These are phyloP conservation scores for Erythrolamprus reginae DNA, from an alignment of 2,113 vertebrate species.

Conservation along the genomic window DNA sequence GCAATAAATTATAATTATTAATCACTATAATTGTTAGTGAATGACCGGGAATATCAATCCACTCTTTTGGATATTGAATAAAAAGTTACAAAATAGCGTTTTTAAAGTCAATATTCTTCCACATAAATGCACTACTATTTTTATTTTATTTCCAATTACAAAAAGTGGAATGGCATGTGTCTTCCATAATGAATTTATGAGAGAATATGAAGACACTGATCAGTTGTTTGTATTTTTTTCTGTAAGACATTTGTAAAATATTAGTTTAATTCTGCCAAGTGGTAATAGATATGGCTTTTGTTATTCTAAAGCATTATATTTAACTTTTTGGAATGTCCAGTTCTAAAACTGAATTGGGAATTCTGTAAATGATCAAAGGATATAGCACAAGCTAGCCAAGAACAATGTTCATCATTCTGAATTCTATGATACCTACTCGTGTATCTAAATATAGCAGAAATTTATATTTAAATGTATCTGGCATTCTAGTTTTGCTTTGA, in stretches of 20 bases:
- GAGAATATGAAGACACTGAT: background rate
- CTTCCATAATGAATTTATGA: conserved; percentile 22
- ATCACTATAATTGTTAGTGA: background rate
- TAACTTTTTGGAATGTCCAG: background rate
- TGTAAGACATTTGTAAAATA: background rate
- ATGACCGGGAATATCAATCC: background rate
- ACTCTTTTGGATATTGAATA: background rate
- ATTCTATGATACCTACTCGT: background rate
- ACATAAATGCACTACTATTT: conserved; percentile 1
- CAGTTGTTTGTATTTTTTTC: conserved; percentile 14
- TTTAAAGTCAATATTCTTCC: background rate
- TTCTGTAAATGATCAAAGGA: background rate
- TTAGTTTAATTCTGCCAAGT: background rate
- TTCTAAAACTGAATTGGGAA: background rate
- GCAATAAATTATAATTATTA: background rate
- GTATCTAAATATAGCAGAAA: background rate
- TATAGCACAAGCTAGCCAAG: background rate
- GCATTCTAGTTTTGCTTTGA: background rate
- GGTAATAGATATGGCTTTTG: background rate
- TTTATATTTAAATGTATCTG: background rate
- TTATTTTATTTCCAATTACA: conserved; percentile 33
- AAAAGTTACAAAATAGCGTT: background rate
- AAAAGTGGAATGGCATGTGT: conserved; percentile 16
- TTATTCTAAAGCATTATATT: background rate
- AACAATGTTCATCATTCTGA: background rate